A percentile compares a stretch with the other conserved stretches of the same genome.
Conservation (phyloP, 2,888 invertebrate species). For the Sinotaia quadrata region DNA sequence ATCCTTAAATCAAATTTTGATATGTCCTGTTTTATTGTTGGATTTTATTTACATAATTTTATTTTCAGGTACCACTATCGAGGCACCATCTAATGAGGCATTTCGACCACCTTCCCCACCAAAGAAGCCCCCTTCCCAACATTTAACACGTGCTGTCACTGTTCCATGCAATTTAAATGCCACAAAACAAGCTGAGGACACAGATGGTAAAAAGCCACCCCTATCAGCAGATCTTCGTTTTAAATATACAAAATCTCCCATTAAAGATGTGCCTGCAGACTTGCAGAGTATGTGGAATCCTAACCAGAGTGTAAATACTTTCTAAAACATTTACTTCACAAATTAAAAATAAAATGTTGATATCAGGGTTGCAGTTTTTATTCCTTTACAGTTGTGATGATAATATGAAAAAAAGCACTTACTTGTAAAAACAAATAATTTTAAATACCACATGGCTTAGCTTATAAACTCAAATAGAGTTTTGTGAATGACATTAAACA, state of each 20-base stretch:
- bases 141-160: slow-evolving; percentile 1
- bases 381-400: no score
- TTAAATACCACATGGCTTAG: no score
- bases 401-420: no score
- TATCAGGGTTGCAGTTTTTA: no score
- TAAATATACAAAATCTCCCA: slow-evolving; percentile 36
- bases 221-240: slow-evolving; percentile 15
- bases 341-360: no score
- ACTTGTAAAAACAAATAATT: no score
- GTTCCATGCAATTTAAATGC: slow-evolving; percentile 20
- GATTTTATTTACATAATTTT: no score
- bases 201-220: slow-evolving; percentile 1
- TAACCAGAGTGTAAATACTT: slow-evolving; percentile 37
- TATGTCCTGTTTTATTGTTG: no score
- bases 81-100: slow-evolving; percentile 35
- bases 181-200: not conserved
- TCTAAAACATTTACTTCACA: slow-evolving; percentile 18
- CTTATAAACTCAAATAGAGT: no score
- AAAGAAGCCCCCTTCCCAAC: slow-evolving; percentile 23
- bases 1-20: no score
- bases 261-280: slow-evolving; percentile 20
- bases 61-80: slow-evolving; percentile 28
- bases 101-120: slow-evolving; percentile 30
- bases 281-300: slow-evolving; percentile 36
- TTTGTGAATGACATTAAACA: no score